Evolutionary conservation across 2,888 invertebrate species (phyloP).

Genomic region (Periphyllus acericola): DNA sequence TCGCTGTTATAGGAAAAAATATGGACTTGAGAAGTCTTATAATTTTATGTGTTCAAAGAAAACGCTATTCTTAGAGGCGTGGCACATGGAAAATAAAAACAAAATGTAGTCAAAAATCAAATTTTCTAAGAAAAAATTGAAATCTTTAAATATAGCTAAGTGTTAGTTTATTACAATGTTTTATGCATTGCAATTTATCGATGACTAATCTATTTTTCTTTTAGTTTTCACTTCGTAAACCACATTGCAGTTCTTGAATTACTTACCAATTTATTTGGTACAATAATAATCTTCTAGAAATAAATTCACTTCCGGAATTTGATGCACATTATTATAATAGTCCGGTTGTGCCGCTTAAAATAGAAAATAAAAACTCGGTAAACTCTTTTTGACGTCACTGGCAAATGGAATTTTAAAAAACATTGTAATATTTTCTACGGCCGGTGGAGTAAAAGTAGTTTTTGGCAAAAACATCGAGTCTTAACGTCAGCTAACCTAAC

Average conservation of each 20-base stretch:
- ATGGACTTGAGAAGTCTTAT: not conserved
- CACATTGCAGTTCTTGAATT: not conserved
- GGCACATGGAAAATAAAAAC: not conserved
- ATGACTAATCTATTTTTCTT: no score
- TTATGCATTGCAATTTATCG: no score
- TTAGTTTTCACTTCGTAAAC: not conserved
- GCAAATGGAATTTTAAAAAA: not conserved
- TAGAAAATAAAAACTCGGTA: conserved; percentile 9
- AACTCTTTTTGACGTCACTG: not conserved
- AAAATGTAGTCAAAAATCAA: not conserved
- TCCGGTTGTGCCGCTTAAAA: not conserved
- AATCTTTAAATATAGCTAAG: not conserved
- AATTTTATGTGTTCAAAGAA: not conserved
- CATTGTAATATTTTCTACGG: not conserved
- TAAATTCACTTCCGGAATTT: not conserved
- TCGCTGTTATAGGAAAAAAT: not conserved
- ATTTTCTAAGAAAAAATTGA: not conserved
- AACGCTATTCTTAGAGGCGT: not conserved
- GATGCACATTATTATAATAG: not conserved
- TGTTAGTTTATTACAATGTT: no score
- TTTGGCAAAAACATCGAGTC: conserved; percentile 17
- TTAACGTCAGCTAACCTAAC: not conserved
- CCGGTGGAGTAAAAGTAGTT: conserved; percentile 22
- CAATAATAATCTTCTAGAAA: not conserved
- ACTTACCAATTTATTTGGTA: not conserved